Evolutionary conservation across 2,888 invertebrate genomes (phyloP), one percentile per base, ranked within the genome.

Genomic region (Rhabditoides inermis): DNA sequence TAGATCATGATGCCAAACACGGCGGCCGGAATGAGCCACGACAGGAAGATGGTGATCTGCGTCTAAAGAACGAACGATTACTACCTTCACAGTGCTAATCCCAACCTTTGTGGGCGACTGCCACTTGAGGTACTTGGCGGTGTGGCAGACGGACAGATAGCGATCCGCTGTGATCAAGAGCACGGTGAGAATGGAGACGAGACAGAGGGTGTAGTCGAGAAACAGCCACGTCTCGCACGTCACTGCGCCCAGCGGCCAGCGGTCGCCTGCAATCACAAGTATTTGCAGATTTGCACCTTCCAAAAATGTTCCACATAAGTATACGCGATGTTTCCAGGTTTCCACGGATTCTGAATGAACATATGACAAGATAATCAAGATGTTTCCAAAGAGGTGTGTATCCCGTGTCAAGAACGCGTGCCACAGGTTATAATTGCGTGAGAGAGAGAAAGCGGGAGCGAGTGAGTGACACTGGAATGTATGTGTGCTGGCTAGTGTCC

Each of bases 21-120:
- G 41, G 67, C 47, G 35, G 68, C 65, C 2, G 76, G 74, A 37
- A 76, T 40, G 5, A 75, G 36, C 76, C 76, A 76, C 2, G 72
- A 72, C 46, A 71, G 45, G 45, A 70, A 49, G 41, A 76, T 76
- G 22, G 69, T 52, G 28, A 64, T 46, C 49, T 68, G 55, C 10
- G 39, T 18, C 15, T 27, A 18, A 3, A 12, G 26, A 15, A 20
- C 15, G 15, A 6, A 26, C 25, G 44, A 5, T 18, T 25, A 18
- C 7, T 40, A 15, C 7, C 10, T 18, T 40, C 7, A 7, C 6
- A 18, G 20, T 12, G 40, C 7, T 10, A 18, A n/a, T 20, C 57
- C 61, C 61, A 4, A 68, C 92, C 68, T 88, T 84, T 60, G 85
- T 85, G 75, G 91, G 89, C 3, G 94, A 68, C 51, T 76, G 75